A percentile compares a stretch with the other conserved stretches of the same genome.
These are phyloP conservation scores for Propithecus perrieri DNA, from an alignment of 2,797 vertebrate genomes.

Conservation along the genomic window DNA sequence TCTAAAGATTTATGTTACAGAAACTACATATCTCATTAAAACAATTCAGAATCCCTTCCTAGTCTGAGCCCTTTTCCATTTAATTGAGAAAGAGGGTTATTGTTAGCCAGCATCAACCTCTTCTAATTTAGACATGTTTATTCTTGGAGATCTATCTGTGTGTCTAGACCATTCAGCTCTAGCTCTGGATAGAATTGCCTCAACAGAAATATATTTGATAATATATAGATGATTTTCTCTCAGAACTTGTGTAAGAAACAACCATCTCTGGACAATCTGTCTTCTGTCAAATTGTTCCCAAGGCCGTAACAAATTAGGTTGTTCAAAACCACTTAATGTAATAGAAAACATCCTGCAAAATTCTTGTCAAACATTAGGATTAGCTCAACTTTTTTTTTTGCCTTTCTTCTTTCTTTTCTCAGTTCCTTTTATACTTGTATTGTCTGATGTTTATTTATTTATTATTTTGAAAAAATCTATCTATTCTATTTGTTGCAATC, in stretches of 20 bases:
- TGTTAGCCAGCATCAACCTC: no score
- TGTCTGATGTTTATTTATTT: neutral
- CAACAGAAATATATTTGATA: neutral
- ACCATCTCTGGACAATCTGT: neutral
- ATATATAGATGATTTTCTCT: neutral
- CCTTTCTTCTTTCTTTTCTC: neutral
- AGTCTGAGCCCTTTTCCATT: no score
- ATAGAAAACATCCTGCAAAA: neutral
- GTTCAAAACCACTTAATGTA: neutral
- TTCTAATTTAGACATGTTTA: no score
- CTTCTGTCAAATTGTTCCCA: neutral
- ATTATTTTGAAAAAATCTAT: neutral
- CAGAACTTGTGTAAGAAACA: neutral
- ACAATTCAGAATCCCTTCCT: no score
- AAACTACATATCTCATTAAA: neutral
- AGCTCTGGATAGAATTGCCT: no score
- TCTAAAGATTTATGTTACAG: neutral
- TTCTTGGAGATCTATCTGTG: no score
- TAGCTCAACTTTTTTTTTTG: neutral
- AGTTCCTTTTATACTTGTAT: neutral
- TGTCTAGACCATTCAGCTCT: no score
- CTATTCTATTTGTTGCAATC: neutral
- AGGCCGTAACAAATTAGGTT: neutral
- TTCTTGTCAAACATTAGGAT: neutral
- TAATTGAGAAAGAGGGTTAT: no score